Evolutionary conservation across 2,113 vertebrate species (phyloP).

Genomic region (Mus spicilegus): DNA sequence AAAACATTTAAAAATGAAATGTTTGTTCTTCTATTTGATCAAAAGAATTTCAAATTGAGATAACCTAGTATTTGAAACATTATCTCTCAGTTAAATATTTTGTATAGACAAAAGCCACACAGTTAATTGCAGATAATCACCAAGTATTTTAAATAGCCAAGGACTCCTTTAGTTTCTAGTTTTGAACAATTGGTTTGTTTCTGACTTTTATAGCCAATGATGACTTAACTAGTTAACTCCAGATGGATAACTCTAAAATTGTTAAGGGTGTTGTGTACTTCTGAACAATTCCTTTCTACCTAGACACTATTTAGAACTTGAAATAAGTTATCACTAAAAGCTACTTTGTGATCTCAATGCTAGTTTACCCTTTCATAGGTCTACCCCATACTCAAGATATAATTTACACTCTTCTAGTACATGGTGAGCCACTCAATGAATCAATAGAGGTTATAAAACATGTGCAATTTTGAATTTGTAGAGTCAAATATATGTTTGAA

Average conservation of each 20-base stretch:
- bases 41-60: background rate
- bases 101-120: no score
- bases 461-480: constrained; percentile 70
- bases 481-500: constrained; percentile 66
- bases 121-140: background rate
- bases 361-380: constrained; percentile 69
- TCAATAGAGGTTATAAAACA: constrained; percentile 72
- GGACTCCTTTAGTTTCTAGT: background rate
- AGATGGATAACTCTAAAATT: constrained; percentile 6
- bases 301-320: constrained; percentile 44
- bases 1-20: background rate
- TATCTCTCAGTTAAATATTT: background rate
- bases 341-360: constrained; percentile 23
- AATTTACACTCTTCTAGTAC: constrained; percentile 68
- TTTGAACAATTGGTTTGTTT: constrained; percentile 59
- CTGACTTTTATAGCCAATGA: constrained; percentile 55
- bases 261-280: constrained; percentile 25
- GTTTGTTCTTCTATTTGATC: background rate
- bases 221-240: background rate
- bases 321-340: constrained; percentile 67
- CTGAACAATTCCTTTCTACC: constrained; percentile 41
- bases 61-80: constrained; percentile 38
- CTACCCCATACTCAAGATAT: constrained; percentile 41
- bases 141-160: constrained; percentile 41
- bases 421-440: constrained; percentile 68